These are phyloP conservation scores for Oceanodroma leucorhoa DNA, from an alignment of 2,797 vertebrate genomes.

Conservation along the genomic window DNA sequence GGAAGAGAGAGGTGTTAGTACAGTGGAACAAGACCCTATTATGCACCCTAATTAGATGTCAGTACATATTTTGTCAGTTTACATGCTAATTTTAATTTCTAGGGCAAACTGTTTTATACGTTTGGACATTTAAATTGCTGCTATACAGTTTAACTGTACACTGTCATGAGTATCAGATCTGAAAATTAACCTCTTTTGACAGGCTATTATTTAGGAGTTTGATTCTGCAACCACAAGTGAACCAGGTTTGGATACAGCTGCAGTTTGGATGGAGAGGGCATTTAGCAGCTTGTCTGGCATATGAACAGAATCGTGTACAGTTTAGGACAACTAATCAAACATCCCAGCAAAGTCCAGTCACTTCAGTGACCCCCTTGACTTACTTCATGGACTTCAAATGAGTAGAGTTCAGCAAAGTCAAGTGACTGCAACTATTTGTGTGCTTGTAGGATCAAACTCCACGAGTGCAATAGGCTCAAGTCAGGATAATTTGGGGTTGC, in stretches of 20 bases:
- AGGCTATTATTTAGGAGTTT: slow-evolving; percentile 10
- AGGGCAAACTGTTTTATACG: not conserved
- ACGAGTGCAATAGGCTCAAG: not conserved
- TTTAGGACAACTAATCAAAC: not conserved
- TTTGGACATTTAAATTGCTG: slow-evolving; percentile 27
- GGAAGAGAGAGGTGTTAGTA: not conserved
- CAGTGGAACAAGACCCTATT: not conserved
- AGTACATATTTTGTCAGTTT: not conserved
- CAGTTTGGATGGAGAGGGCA: not conserved
- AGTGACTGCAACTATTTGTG: not conserved
- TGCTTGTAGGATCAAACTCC: not conserved
- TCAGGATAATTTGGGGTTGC: not conserved
- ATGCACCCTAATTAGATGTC: not conserved
- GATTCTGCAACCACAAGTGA: not conserved
- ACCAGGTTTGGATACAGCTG: not conserved
- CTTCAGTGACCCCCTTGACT: not conserved
- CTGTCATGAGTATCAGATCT: not conserved
- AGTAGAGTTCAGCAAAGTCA: not conserved
- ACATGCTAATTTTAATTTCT: slow-evolving; percentile 12
- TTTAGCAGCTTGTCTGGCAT: not conserved
- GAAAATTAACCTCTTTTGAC: slow-evolving; percentile 31
- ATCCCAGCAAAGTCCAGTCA: not conserved
- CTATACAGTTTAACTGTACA: not conserved
- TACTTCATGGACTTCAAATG: not conserved
- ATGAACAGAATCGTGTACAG: not conserved